Percentiles rank a stretch among this genome's conserved stretches.
Evolutionary conservation across 2,888 invertebrate species (phyloP).

Genomic region (Caenorhabditis sp.): DNA sequence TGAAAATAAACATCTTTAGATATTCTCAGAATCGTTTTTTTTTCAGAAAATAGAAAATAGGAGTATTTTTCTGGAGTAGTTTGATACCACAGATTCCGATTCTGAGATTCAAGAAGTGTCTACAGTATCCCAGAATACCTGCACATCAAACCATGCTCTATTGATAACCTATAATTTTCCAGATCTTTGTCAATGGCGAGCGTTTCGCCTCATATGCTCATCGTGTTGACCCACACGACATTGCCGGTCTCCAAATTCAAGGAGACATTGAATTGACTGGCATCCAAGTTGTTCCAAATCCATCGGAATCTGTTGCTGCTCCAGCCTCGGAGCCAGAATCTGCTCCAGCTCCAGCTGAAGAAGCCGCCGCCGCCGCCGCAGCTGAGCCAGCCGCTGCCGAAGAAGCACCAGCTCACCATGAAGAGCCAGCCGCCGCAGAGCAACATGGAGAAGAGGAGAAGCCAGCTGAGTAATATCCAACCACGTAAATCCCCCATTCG

Average conservation of each 20-base stretch:
- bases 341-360: neutral
- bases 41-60: too few relatives aligned
- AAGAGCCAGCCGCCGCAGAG: neutral
- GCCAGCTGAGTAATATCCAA: too few relatives aligned
- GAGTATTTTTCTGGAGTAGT: too few relatives aligned
- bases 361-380: neutral
- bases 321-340: neutral
- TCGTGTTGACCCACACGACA: constrained; percentile 61
- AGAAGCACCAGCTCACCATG: neutral
- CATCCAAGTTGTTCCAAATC: constrained; percentile 41
- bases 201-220: constrained; percentile 67
- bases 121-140: too few relatives aligned
- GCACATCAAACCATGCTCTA: too few relatives aligned
- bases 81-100: too few relatives aligned
- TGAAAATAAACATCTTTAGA: too few relatives aligned
- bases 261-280: constrained; percentile 61
- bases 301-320: constrained; percentile 9
- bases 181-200: constrained; percentile 68
- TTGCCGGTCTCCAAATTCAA: constrained; percentile 62
- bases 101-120: too few relatives aligned
- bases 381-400: neutral
- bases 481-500: too few relatives aligned
- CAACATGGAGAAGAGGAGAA: too few relatives aligned
- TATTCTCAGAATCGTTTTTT: too few relatives aligned
- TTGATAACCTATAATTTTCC: too few relatives aligned